Base-by-base conservation (phyloP, 2,797 vertebrate genomes). In the Mareca penelope region DNA sequence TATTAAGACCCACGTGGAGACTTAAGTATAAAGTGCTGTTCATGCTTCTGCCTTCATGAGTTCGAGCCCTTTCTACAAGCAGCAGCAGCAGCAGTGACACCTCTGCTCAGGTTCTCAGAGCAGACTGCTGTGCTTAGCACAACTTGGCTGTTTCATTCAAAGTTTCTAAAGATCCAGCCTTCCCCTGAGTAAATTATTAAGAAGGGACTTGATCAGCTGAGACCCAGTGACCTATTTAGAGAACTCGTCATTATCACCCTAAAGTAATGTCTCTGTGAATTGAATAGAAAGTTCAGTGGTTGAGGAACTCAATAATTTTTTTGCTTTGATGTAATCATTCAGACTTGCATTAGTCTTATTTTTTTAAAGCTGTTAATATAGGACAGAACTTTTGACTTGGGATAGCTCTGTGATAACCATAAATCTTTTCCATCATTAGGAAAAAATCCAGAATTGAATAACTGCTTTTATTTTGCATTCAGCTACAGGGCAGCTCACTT, bases 181-280 rank as follows among this genome's bases (percentile, higher is more conserved):
- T 37, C 50, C 40, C 72, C 26, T 13, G 73, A 52, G 40, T 83
- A 81, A 88, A 88, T 63, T 60, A 67, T 77, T 72, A 79, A 69
- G 84, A 88, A 78, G 31, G 82, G 89, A 95, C 90, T 94, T 92
- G 73, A 77, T 93, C 64, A 85, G 26, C 63, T 71, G 44, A 82
- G 84, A 31, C 46, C 70, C 44, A 76, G 60, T 22, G 59, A 59
- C 44, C 15, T 52, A 59, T 85, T 63, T 78, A 83, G 60, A 91
- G 67, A 92, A 78, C 24, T 81, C 8, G 12, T 56, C 9, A 3
- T 53, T 59, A 37, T 52, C 42, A 52, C 33, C 13, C 57, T 55
- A 18, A 83, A 78, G 53, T 56, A 75, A 50, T 31, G 28, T 28
- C 14, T 80, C 40, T 65, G 9, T 88, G 78, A 93, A 85, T 76